Evolutionary conservation across 2,888 invertebrate species (phyloP).

Genomic region (Acrocyrtus sp.): DNA sequence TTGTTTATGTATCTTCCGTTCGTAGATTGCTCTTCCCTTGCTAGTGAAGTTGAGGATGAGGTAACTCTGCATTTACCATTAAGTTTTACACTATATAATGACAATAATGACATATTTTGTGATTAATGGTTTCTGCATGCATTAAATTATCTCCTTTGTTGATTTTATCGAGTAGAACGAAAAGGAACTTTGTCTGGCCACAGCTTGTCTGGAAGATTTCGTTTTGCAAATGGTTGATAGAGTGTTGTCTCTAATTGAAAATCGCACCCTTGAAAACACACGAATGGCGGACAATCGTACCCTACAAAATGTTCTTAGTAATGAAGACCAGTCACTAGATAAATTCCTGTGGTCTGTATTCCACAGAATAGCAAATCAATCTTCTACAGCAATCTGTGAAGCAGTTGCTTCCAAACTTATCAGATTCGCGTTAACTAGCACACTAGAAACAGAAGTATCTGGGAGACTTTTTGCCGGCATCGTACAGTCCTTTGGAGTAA

Average conservation of each 20-base stretch:
- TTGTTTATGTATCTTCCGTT: constrained; percentile 83
- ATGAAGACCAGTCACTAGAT: constrained; percentile 76
- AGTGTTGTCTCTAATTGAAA: constrained; percentile 77
- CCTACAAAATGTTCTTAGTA: constrained; percentile 65
- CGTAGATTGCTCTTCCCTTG: constrained; percentile 84
- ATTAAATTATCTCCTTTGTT: no score
- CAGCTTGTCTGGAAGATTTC: constrained; percentile 90
- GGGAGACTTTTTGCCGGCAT: constrained; percentile 82
- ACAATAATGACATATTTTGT: not conserved
- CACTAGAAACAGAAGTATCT: constrained; percentile 86
- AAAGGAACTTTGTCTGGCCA: constrained; percentile 76
- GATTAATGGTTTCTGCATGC: not conserved
- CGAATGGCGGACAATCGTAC: constrained; percentile 68
- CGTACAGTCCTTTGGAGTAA: constrained; percentile 71
- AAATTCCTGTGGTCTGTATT: constrained; percentile 70
- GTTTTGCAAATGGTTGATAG: constrained; percentile 85
- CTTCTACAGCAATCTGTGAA: constrained; percentile 61
- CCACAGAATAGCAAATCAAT: constrained; percentile 60
- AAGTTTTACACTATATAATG: not conserved
- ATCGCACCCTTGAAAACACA: constrained; percentile 76
- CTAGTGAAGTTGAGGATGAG: constrained; percentile 74
- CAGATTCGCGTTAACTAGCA: constrained; percentile 77
- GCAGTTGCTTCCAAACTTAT: constrained; percentile 80
- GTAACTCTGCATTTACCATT: constrained; percentile 67
- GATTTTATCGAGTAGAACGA: constrained; percentile 76